phyloP scores from a whole-genome alignment of 2,797 vertebrate genomes.

The Brachyrhaphis roseni region DNA sequence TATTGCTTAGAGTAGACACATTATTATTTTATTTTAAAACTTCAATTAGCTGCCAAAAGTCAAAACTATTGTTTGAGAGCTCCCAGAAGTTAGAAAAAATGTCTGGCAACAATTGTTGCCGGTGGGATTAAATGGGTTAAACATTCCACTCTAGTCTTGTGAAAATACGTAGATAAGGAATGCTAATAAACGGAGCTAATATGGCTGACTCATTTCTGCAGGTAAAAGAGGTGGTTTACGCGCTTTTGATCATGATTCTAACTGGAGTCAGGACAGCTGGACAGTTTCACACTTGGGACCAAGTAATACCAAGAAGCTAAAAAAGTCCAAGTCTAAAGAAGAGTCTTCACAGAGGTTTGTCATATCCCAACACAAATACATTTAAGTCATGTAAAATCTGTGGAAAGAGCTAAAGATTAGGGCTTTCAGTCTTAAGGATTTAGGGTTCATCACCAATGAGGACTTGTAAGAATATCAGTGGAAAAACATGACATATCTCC shows the following conservation, averaged over 20 bases:
- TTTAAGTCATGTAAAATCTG: not conserved
- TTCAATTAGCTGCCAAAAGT: too few relatives aligned
- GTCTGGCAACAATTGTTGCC: too few relatives aligned
- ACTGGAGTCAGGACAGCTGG: slow-evolving; percentile 96
- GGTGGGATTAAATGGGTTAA: too few relatives aligned
- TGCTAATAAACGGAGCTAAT: not conserved
- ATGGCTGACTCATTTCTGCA: slow-evolving; percentile 52
- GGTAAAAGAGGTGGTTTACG: slow-evolving; percentile 96
- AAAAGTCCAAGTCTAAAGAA: slow-evolving; percentile 95
- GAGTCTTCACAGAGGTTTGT: slow-evolving; percentile 90
- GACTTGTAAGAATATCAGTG: not conserved
- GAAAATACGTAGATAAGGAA: not conserved
- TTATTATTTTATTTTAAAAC: too few relatives aligned
- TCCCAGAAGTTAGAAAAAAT: too few relatives aligned
- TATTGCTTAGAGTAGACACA: too few relatives aligned
- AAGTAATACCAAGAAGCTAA: slow-evolving; percentile 94
- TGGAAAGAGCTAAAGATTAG: not conserved
- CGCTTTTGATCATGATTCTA: slow-evolving; percentile 91
- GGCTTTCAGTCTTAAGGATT: not conserved
- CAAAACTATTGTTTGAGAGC: too few relatives aligned
- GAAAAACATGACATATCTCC: not conserved
- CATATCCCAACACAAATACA: not conserved
- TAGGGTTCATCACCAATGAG: not conserved
- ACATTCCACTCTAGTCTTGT: not conserved
- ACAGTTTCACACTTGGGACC: slow-evolving; percentile 83